A percentile compares a stretch with the other conserved stretches of the same genome.
Conservation (phyloP, 2,888 invertebrate genomes). For the Pseudococcus viburni region DNA sequence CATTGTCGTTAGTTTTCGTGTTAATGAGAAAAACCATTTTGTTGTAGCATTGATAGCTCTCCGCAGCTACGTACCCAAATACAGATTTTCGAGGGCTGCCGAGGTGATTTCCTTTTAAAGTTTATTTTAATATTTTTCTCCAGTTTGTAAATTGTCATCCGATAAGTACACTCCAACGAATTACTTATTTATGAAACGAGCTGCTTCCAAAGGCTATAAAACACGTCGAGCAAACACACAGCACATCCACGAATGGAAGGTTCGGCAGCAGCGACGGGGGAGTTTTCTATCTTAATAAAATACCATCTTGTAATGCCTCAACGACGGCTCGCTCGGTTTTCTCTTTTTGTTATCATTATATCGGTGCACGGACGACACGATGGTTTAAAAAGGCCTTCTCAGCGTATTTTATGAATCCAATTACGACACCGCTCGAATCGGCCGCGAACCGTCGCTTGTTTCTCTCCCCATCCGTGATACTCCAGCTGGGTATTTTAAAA, state of each 20-base stretch:
- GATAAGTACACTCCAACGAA: background rate
- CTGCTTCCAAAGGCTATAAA: background rate
- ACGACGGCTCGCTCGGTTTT: background rate
- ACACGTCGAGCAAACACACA: background rate
- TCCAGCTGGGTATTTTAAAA: background rate
- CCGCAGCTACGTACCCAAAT: background rate
- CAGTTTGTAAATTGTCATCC: background rate
- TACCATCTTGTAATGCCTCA: conserved; percentile 9
- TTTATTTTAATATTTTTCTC: background rate
- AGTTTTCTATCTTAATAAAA: conserved; percentile 6
- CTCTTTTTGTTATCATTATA: conserved; percentile 10
- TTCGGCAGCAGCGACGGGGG: background rate
- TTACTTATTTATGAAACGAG: background rate
- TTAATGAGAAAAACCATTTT: conserved; percentile 62
- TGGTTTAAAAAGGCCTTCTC: conserved; percentile 18
- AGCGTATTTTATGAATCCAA: conserved; percentile 31
- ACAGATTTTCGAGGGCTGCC: background rate
- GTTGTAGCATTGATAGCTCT: conserved; percentile 4
- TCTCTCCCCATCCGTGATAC: background rate
- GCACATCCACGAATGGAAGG: background rate
- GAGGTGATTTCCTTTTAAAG: background rate
- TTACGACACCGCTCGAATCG: background rate
- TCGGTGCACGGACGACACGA: background rate
- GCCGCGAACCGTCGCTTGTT: background rate
- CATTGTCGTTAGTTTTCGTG: background rate